Evolutionary conservation across 2,113 vertebrate genomes (phyloP), one percentile per base, ranked within the genome.

Genomic region (Sapajus apella): DNA sequence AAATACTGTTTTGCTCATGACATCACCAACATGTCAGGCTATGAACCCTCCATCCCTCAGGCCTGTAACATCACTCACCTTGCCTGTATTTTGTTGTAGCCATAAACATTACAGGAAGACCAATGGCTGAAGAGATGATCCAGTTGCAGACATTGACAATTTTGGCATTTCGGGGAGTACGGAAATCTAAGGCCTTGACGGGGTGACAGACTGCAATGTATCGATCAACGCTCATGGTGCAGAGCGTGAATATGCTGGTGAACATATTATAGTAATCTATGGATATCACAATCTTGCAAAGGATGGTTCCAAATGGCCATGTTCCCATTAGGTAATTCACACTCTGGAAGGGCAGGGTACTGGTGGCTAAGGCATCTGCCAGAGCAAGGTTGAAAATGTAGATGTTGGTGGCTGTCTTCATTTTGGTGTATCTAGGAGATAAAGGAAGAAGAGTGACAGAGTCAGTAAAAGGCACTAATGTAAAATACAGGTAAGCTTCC

Each of bases 201-300:
- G 99, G 99, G 96, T 99, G 99, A 98, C 99, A 99, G 84, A 99
- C 99, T 0, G 99, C 99, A 5, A 99, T 98, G 17, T 99, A 99
- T 87, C 99, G 99, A 98, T 99, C 99, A 4, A 99, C 99, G 32
- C 99, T 99, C 99, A 99, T 99, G 88, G 99, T 99, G 94, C 99
- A 99, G 96, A 99, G 99, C 0, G 99, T 99, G 97, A 99, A 99
- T 98, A 99, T 99, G 91, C 99, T 99, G 91, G 99, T 99, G 98
- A 99, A 99, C 99, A 99, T 99, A 96, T 99, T 99, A 98, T 99
- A 99, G 98, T 99, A 99, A 98, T 99, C 99, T 73, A 99, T 99
- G 95, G 99, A 99, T 98, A 99, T 99, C 80, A 99, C 99, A 2
- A 99, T 99, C 98, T 99, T 99, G 98, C 99, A 99, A 77, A 99